Evolutionary conservation across 1,140 invertebrate species (phyloP), one percentile per base, ranked within the genome.

Genomic region (Halesus radiatus): DNA sequence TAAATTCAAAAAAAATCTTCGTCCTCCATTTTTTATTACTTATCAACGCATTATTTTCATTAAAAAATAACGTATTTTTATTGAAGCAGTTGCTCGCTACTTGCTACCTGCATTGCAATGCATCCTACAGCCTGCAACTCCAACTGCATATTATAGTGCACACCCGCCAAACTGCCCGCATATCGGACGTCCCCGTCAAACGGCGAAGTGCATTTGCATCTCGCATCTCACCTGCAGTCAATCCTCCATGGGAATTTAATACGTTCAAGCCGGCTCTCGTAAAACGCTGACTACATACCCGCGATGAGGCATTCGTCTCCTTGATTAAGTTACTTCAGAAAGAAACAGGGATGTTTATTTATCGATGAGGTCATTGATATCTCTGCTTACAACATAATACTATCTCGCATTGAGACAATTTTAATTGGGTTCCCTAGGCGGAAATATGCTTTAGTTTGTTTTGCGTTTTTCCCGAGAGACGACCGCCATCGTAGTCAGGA

Each of bases 171-270:
- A 10, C 18, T 60, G 23, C 56, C 56, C 56, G 23, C 56, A 22
- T 60, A 20, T 60, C 56, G 18, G 23, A 13, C 45, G 1, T 37
- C 18, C 45, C 20, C 45, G 66, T 70, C 45, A 50, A 37, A 50
- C 22, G 45, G 45, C 66, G 56, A 23, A 70, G 45, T 62, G 70
- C 74, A 80, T 80, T 80, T 80, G 79, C 79, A 80, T 45, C 37
- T 5, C 1, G 37, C 37, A 13, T 80, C 76, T 80, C 73, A 60
- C 73, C 73, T 62, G 74, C 53, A 76, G 79, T 80, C 79, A 80
- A 68, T 70, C 64, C 29, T 70, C 37, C 79, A 76, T 76, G 79
- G 79, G 79, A 80, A 80, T 80, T 70, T 76, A 80, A 80, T 80
- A 80, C 76, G 76, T 80, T 58, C 54, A 62, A 80, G 70, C 79